These are phyloP conservation scores for Lutraria rhynchaena DNA, from an alignment of 1,140 invertebrate species.

Conservation along the genomic window DNA sequence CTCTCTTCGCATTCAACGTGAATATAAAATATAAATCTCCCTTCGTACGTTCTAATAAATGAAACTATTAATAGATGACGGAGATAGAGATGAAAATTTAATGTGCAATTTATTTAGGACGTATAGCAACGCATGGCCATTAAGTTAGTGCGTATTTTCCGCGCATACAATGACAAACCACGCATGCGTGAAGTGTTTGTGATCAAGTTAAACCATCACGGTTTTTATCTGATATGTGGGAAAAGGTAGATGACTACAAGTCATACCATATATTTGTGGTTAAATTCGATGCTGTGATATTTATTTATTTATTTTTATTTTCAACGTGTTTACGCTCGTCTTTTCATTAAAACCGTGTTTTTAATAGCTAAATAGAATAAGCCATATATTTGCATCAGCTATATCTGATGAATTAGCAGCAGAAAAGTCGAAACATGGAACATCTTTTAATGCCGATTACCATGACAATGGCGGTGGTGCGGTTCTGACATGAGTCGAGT, in stretches of 20 bases:
- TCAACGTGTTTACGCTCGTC: no score
- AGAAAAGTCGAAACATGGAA: background rate
- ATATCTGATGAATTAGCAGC: background rate
- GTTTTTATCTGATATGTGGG: no score
- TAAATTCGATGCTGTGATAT: no score
- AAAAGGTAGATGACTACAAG: no score
- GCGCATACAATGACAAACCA: slow-evolving; percentile 33
- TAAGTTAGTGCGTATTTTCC: slow-evolving; percentile 40
- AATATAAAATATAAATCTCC: background rate
- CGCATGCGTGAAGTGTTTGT: slow-evolving; percentile 56
- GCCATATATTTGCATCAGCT: slow-evolving; percentile 14
- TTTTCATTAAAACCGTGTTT: no score
- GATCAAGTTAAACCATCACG: no score
- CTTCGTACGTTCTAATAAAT: slow-evolving; percentile 16
- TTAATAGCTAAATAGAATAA: slow-evolving; percentile 28
- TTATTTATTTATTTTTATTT: no score
- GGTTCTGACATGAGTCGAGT: background rate
- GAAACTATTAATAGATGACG: slow-evolving; percentile 26
- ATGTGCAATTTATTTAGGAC: slow-evolving; percentile 52
- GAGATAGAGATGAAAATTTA: slow-evolving; percentile 52
- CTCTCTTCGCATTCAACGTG: no score
- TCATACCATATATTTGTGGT: no score
- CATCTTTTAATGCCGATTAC: slow-evolving; percentile 16
- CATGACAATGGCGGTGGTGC: background rate
- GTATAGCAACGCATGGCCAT: slow-evolving; percentile 48